phyloP scores from a whole-genome alignment of 2,888 invertebrate species.

The Hipparchia sbordonii region DNA sequence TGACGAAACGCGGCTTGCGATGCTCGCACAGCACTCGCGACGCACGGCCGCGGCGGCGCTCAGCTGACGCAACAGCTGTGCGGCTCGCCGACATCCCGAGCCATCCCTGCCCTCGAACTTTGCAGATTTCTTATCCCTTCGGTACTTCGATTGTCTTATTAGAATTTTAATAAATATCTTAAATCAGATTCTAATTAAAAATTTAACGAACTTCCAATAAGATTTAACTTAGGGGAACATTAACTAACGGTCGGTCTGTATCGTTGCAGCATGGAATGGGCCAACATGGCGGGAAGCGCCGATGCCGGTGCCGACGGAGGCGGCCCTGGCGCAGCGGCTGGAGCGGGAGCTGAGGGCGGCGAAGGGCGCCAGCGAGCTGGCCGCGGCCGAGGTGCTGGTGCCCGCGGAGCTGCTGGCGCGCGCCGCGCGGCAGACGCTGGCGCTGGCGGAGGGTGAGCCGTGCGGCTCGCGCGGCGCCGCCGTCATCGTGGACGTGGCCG shows the following conservation, averaged over 20 bases:
- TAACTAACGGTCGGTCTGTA: constrained; percentile 50
- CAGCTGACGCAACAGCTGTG: constrained; percentile 61
- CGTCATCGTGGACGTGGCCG: constrained; percentile 92
- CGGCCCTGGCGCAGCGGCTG: constrained; percentile 88
- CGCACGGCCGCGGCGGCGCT: constrained; percentile 44
- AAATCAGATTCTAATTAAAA: neutral
- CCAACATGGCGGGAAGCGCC: constrained; percentile 76
- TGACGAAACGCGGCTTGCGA: constrained; percentile 18
- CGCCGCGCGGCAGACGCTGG: constrained; percentile 90
- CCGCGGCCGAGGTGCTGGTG: constrained; percentile 92
- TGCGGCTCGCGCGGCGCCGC: constrained; percentile 94
- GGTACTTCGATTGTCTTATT: neutral
- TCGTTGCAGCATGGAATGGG: constrained; percentile 75
- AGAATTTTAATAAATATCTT: neutral
- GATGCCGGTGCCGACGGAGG: constrained; percentile 82
- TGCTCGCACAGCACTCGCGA: neutral
- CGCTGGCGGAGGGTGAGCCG: constrained; percentile 94
- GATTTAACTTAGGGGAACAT: constrained; percentile 17
- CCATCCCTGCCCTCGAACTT: neutral
- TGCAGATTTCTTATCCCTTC: neutral
- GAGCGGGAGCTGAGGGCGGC: constrained; percentile 91
- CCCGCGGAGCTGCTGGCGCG: constrained; percentile 91
- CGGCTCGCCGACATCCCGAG: neutral
- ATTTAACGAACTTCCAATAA: neutral
- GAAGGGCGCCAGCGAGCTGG: constrained; percentile 89